Evolutionary conservation across 2,797 vertebrate species (phyloP).

Genomic region (Hippopotamyrus pictus): DNA sequence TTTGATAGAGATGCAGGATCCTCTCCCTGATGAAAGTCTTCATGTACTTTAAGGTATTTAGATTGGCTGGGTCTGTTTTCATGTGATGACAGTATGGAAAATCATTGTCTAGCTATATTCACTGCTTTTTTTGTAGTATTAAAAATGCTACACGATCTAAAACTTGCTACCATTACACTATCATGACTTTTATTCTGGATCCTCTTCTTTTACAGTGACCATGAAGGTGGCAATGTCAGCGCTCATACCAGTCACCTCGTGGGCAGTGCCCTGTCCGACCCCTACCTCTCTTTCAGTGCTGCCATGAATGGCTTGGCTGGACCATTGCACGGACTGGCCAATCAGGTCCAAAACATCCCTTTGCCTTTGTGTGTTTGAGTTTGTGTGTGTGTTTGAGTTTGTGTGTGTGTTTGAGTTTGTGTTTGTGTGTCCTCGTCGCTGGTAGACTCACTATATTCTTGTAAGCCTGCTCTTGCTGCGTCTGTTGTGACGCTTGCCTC

Average conservation of each 20-base stretch:
- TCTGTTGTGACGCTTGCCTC: not conserved
- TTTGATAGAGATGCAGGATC: not conserved
- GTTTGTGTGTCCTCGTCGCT: not conserved
- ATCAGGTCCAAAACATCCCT: conserved; percentile 70
- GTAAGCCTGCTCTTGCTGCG: not conserved
- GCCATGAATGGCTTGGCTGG: conserved; percentile 94
- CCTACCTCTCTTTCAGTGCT: conserved; percentile 90
- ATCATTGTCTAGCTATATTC: not conserved
- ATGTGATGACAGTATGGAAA: not conserved
- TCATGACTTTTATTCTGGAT: not conserved
- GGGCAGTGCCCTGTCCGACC: conserved; percentile 89
- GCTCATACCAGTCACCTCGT: conserved; percentile 93
- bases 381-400: not conserved
- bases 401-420: not conserved
- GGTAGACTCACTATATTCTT: not conserved
- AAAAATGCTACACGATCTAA: not conserved
- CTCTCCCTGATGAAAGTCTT: not conserved
- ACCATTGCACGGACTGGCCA: conserved; percentile 90
- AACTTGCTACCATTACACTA: not conserved
- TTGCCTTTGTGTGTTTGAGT: not conserved
- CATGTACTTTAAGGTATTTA: not conserved
- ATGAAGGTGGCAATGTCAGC: conserved; percentile 91
- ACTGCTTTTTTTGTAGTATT: not conserved
- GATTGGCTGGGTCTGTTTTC: not conserved
- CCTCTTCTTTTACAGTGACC: conserved; percentile 68